Base-by-base conservation (phyloP, 2,113 vertebrate species). In the Rhinopomastus cyanomelas region DNA sequence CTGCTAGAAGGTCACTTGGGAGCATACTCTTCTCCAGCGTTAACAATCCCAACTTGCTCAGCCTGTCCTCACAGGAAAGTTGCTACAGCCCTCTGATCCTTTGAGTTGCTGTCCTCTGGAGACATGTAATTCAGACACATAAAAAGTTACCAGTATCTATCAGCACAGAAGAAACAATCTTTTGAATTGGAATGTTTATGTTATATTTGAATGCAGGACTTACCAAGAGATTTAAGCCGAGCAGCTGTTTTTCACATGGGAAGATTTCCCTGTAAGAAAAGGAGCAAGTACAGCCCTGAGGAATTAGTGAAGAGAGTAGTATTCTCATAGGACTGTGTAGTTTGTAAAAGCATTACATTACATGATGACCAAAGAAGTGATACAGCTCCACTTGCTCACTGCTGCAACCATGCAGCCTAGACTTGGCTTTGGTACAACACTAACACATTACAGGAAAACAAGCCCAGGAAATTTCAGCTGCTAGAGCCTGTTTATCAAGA, bases 381-480 rank as follows among this genome's bases (percentile, higher is more conserved):
- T 37, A 60, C 18, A 68, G 75, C 10, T 88, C 65, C 32, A 37
- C 34, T 77, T 4, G 9, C 2, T 77, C 64, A 64, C 60, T 85
- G 65, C 82, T 85, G 60, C 64, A 83, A 22, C 72, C 80, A 91
- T 86, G 65, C 72, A 81, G 8, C 46, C 59, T 53, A 69, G 36
- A 85, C 30, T 60, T 71, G 64, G 71, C 81, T 92, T 68, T 4
- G 11, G 11, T 67, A 75, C 64, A 91, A 86, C 20, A 61, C 59
- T n/a, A 90, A 64, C 25, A 64, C 25, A 49, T 37, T 61, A 56
- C 23, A 62, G 56, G 32, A 87, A 81, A 92, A 85, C 52, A 87
- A 89, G 64, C 60, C 52, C 67, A 77, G 69, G 39, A 87, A 91
- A 90, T 87, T 91, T 92, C 85, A 92, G 87, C 68, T 94, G 79